A percentile compares a stretch with the other conserved stretches of the same genome.
These are phyloP conservation scores for Cecropterus lyciades DNA, from an alignment of 1,140 invertebrate genomes.

Conservation along the genomic window DNA sequence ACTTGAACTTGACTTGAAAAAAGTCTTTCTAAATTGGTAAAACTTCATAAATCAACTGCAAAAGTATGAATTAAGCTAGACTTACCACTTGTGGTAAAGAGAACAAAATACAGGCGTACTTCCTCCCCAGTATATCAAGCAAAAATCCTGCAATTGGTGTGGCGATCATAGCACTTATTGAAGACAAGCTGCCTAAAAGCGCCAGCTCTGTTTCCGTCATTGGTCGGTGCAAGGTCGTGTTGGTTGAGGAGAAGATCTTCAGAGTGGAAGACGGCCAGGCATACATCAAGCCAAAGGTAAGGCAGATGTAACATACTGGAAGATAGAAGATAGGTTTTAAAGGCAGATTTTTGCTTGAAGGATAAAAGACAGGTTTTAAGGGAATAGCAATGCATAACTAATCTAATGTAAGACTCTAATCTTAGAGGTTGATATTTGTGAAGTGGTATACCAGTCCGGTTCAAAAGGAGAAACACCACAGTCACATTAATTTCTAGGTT, in stretches of 20 bases:
- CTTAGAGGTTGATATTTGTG: too few relatives aligned
- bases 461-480: too few relatives aligned
- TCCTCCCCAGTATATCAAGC: slow-evolving; percentile 53
- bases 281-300: slow-evolving; percentile 47
- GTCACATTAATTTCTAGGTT: too few relatives aligned
- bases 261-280: slow-evolving; percentile 57
- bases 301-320: slow-evolving; percentile 45
- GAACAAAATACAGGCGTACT: slow-evolving; percentile 47
- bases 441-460: too few relatives aligned
- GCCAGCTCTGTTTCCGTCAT: slow-evolving; percentile 52
- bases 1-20: too few relatives aligned
- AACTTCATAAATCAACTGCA: too few relatives aligned
- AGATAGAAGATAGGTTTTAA: background rate
- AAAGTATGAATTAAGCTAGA: too few relatives aligned
- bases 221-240: slow-evolving; percentile 53
- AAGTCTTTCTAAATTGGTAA: too few relatives aligned
- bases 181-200: slow-evolving; percentile 53
- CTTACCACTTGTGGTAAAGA: slow-evolving; percentile 49
- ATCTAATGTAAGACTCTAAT: too few relatives aligned
- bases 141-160: slow-evolving; percentile 47
- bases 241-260: slow-evolving; percentile 52
- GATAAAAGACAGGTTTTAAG: too few relatives aligned
- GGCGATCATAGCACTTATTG: slow-evolving; percentile 49
- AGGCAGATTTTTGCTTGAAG: too few relatives aligned
- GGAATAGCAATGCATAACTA: too few relatives aligned